Conservation (phyloP, 2,113 vertebrate species). For the Hystrix brachyura region DNA sequence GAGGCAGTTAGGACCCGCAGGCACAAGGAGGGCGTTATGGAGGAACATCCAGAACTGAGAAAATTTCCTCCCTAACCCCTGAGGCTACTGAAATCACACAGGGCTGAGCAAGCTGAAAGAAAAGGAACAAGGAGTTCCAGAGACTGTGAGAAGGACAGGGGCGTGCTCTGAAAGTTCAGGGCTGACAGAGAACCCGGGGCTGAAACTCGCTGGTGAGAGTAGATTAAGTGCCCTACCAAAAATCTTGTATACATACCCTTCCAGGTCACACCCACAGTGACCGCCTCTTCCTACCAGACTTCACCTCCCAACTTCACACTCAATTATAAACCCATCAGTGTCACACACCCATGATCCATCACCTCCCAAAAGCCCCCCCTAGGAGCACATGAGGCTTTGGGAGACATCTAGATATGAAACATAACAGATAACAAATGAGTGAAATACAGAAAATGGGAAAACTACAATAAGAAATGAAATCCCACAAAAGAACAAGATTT, state of each 20-base stretch:
- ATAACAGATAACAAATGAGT: not conserved
- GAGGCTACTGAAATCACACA: not conserved
- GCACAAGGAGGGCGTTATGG: not conserved
- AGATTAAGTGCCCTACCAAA: not conserved
- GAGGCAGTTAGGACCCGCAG: too few species aligned
- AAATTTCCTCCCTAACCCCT: not conserved
- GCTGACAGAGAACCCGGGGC: not conserved
- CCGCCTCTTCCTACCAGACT: not conserved
- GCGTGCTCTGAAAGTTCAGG: not conserved
- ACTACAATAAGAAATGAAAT: not conserved
- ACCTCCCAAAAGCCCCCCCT: not conserved
- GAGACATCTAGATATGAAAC: not conserved
- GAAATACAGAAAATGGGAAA: not conserved
- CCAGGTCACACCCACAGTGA: not conserved
- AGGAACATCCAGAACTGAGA: not conserved
- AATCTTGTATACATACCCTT: not conserved
- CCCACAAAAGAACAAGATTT: not conserved
- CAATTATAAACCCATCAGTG: not conserved
- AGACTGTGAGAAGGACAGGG: not conserved
- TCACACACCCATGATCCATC: not conserved
- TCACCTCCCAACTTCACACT: not conserved
- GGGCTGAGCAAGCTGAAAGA: not conserved
- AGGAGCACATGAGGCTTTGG: not conserved
- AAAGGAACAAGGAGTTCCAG: not conserved
- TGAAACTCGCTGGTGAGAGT: not conserved